Percentiles rank a stretch among this genome's conserved stretches.
Evolutionary conservation across 2,888 invertebrate genomes (phyloP).

Genomic region (Apotomis capreana): DNA sequence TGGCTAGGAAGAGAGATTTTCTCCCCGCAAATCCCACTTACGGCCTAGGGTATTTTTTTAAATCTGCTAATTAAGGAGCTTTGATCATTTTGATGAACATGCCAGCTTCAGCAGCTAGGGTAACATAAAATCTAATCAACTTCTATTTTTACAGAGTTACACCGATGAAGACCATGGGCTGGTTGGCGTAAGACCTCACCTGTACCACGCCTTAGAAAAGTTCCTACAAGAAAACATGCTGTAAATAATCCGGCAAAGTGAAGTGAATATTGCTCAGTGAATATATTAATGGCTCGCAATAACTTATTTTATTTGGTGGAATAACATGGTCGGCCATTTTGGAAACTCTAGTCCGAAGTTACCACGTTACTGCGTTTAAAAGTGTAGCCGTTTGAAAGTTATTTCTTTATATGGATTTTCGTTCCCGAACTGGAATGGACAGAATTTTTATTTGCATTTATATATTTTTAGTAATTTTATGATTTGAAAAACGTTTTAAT

Average conservation of each 20-base stretch:
- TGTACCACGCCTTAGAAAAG: constrained; percentile 94
- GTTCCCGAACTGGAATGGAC: too few species aligned
- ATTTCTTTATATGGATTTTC: too few species aligned
- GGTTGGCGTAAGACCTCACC: constrained; percentile 90
- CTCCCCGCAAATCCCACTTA: too few species aligned
- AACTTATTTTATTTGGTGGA: constrained; percentile 15
- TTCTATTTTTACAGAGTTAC: constrained; percentile 88
- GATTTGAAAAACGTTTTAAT: too few species aligned
- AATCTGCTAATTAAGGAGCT: too few species aligned
- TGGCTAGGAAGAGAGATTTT: too few species aligned
- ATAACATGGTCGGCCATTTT: constrained; percentile 20
- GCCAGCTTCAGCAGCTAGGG: too few species aligned
- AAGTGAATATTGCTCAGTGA: constrained; percentile 15
- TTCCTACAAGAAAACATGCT: constrained; percentile 85
- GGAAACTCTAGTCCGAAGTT: constrained; percentile 24
- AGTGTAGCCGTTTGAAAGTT: too few species aligned
- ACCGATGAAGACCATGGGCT: constrained; percentile 97
- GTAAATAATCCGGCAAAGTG: constrained; percentile 49
- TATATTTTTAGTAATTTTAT: not conserved
- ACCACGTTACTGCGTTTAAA: not conserved
- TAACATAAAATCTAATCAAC: too few species aligned
- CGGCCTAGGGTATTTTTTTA: too few species aligned
- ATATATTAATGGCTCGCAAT: constrained; percentile 19
- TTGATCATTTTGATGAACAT: too few species aligned
- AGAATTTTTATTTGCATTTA: not conserved